Base-by-base conservation (phyloP, 2,888 invertebrate genomes). In the Masnerella sp. region DNA sequence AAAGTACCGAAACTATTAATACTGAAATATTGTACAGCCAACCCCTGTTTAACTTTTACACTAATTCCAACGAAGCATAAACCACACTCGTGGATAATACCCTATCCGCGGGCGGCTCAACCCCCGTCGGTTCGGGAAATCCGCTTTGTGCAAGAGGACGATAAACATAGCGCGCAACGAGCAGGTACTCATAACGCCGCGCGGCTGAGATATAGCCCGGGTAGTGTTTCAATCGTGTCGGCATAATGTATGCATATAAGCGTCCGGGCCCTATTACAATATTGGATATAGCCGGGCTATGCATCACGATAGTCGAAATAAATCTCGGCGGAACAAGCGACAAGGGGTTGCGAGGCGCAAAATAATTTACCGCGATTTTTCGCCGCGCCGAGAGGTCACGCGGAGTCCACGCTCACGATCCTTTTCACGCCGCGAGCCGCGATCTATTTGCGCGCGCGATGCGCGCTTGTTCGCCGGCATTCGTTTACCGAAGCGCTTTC, bases 301-400 rank as follows among this genome's bases (percentile, higher is more conserved):
- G 82, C 78, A 85, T 86, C 84, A 85, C 82, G 82, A 85, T 85
- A 85, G 84, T 85, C 84, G 81, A 84, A 85, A 85, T 86, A 85
- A 85, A 86, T 86, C 85, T 84, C 78, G 64, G 70, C 77, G 79
- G 82, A 84, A 85, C 85, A 85, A 85, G 85, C 83, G 81, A 81
- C 81, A 80, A 65, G 69, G 70, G 73, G 67, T 70, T 62, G 71
- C 69, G 38, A 47, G 77, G 77, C 75, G 78, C 77, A 77, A 78
- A 79, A 79, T 80, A 80, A 79, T 79, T 80, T 80, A 78, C 70
- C 74, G 17, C 59, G 75, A 78, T 80, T 79, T 80, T 79, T 79
- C 74, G 72, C 43, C 65, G 68, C 45, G 77, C 76, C 77, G 77
- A 68, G 76, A 74, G 81, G 81, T 81, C 81, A 77, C 76, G 75